phyloP scores from a whole-genome alignment of 2,888 invertebrate genomes.

The Troides helena region DNA sequence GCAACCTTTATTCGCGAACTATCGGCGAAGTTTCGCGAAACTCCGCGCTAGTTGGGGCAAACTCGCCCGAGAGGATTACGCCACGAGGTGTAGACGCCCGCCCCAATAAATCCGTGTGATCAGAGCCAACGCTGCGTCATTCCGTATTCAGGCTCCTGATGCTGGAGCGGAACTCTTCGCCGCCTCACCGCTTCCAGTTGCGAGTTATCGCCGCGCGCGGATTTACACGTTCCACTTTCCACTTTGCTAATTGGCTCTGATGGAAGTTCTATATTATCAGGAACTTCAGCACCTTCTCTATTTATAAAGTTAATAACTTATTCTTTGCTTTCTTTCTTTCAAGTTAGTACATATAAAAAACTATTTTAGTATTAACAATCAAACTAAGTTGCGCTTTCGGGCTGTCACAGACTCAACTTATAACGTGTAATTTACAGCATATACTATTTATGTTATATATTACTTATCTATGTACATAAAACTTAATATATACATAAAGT shows the following conservation, averaged over 20 bases:
- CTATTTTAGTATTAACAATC: too few species aligned
- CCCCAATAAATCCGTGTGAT: conserved; percentile 29
- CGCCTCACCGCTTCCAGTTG: not conserved
- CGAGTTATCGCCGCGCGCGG: not conserved
- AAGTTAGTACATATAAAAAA: not conserved
- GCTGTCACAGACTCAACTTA: too few species aligned
- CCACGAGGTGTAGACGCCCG: conserved; percentile 25
- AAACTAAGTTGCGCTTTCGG: too few species aligned
- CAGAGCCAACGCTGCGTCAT: conserved; percentile 8
- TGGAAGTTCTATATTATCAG: not conserved
- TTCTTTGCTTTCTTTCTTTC: not conserved
- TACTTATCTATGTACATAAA: too few species aligned
- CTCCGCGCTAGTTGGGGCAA: conserved; percentile 28
- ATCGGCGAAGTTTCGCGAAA: conserved; percentile 30
- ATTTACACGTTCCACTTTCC: not conserved
- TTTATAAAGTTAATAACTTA: not conserved
- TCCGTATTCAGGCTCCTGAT: not conserved
- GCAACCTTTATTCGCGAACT: conserved; percentile 31
- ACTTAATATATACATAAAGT: too few species aligned
- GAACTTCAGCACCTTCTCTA: not conserved
- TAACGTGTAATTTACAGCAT: too few species aligned
- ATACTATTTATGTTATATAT: too few species aligned
- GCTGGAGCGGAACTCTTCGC: not conserved
- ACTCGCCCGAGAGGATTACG: conserved; percentile 26
- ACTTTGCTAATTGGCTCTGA: not conserved